Base-by-base conservation (phyloP, 1,140 invertebrate species). In the Drosophila suzukii region DNA sequence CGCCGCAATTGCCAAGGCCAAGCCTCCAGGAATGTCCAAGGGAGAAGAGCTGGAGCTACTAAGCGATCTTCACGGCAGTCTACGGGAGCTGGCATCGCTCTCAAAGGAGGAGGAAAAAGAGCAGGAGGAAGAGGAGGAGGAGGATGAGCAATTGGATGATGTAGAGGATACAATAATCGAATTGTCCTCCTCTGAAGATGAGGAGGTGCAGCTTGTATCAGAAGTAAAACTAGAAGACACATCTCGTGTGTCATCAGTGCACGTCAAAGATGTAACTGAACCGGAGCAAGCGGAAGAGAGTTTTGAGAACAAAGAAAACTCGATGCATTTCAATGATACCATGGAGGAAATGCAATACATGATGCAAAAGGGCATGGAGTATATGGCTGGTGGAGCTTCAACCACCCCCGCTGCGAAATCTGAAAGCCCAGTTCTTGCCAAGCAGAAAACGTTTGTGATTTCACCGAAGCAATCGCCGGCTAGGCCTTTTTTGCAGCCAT, bases 321-420 rank as follows among this genome's bases (percentile, higher is more conserved):
- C 91, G 0, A 47, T 91, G 10, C 78, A 92, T 46, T 93, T 93
- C 12, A 92, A 93, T 65, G 91, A 93, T 74, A 92, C 93, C 20
- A 80, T 93, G 39, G 93, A 93, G 80, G 91, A 92, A 79, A 90
- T 93, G 47, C 92, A 93, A 32, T 90, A 92, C 34, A 83, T 92
- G 68, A 81, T 93, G 63, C 71, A 92, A 59, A 91, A 92, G 13
- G 92, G 92, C 3, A 73, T 85, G 49, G 81, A 92, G 66, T 83
- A 81, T 15, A 78, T 91, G 59, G 54, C 60, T 8, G 72, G 63
- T 8, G 60, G 60, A 6, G 53, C 30, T n/a, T 34, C 55, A 34
- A 4, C 24, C 27, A 1, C 17, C 17, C 24, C 44, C 4, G n/a
- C 20, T 0, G 38, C 39, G 15, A 75, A 70, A 4, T 32, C 59